Conservation (phyloP, 1,140 invertebrate species). For the Zaprionus gabonicus region DNA sequence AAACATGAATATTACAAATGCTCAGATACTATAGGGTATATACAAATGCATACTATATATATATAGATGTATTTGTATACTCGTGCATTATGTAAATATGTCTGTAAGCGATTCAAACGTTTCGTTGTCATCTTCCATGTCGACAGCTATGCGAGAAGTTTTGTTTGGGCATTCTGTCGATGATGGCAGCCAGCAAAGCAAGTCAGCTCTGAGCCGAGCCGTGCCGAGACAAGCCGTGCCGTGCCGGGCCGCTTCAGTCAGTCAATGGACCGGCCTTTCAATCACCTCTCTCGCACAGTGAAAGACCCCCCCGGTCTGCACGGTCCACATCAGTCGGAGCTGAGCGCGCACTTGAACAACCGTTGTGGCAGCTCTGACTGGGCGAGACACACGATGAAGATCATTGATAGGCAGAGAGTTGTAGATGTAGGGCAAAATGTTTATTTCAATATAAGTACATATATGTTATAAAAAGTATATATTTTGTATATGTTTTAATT, state of each 20-base stretch:
- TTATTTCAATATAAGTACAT: background rate
- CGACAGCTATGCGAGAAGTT: slow-evolving; percentile 57
- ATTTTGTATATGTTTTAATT: background rate
- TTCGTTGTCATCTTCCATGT: slow-evolving; percentile 39
- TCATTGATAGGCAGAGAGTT: slow-evolving; percentile 47
- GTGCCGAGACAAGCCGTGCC: no score
- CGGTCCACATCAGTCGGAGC: slow-evolving; percentile 8
- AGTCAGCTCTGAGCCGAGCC: background rate
- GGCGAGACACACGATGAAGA: slow-evolving; percentile 17
- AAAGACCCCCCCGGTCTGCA: slow-evolving; percentile 25
- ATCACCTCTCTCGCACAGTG: slow-evolving; percentile 11
- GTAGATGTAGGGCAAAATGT: background rate
- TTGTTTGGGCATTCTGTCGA: slow-evolving; percentile 64
- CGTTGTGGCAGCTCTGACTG: background rate
- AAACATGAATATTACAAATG: slow-evolving; percentile 5
- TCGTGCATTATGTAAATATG: slow-evolving; percentile 17
- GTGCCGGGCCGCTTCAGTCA: slow-evolving; percentile 17
- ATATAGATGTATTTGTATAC: background rate
- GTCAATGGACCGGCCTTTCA: slow-evolving; percentile 41
- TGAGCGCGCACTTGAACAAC: slow-evolving; percentile 33
- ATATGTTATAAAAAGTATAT: background rate
- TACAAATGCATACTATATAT: slow-evolving; percentile 7
- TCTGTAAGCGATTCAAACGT: slow-evolving; percentile 19
- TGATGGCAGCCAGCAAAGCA: slow-evolving; percentile 9
- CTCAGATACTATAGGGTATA: background rate